A percentile compares a stretch with the other conserved stretches of the same genome.
Conservation (phyloP, 2,797 vertebrate genomes). For the Chlorospingus semifuscus region DNA sequence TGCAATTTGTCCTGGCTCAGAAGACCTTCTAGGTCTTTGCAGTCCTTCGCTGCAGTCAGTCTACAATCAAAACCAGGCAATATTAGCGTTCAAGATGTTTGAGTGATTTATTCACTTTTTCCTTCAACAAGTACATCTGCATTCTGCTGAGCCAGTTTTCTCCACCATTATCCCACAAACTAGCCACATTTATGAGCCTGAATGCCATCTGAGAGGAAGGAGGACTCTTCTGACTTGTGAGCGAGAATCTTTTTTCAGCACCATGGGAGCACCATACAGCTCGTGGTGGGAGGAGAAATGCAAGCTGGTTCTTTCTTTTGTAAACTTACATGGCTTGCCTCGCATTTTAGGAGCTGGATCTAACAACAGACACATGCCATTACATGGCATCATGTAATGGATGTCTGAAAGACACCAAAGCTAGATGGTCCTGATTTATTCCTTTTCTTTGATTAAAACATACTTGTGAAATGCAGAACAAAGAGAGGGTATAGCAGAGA, state of each 20-base stretch:
- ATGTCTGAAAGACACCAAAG: background rate
- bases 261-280: background rate
- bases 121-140: background rate
- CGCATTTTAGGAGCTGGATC: background rate
- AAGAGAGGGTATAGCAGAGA: background rate
- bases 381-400: background rate
- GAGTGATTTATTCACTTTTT: background rate
- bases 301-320: background rate
- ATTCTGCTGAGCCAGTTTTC: background rate
- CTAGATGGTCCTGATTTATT: background rate
- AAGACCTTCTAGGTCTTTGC: background rate
- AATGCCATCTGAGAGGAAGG: background rate
- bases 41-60: background rate
- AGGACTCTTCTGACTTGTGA: background rate
- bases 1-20: background rate
- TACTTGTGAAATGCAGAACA: background rate
- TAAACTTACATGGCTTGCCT: background rate
- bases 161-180: background rate
- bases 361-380: background rate
- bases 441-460: slow-evolving; percentile 18
- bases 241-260: background rate
- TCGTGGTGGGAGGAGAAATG: background rate
- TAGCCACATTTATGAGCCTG: background rate
- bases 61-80: background rate
- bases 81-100: background rate